Evolutionary conservation across 2,797 vertebrate genomes (phyloP), one percentile per base, ranked within the genome.

Genomic region (Lophius americanus): DNA sequence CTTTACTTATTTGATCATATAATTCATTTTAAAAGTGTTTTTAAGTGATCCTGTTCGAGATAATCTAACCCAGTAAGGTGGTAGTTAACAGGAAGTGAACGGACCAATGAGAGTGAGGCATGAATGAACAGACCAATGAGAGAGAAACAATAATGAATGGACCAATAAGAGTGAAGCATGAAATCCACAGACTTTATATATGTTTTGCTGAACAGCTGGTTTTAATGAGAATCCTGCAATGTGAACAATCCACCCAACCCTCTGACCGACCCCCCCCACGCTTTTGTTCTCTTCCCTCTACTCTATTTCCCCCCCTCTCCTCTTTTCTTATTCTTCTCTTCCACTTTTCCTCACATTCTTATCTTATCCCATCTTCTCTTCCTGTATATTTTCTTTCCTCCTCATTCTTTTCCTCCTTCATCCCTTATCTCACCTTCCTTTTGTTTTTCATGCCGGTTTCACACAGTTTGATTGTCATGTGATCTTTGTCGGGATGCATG

Each of bases 201-300:
- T 23, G 23, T 23, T 23, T 23, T 23, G 23, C 23, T 23, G 23
- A 23, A 50, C 81, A 84, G 84, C 77, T 86, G 84, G 38, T 80
- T 84, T 78, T 7, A 70, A 59, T 84, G 59, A 72, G 66, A 14
- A 56, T 73, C 74, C 61, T 74, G 60, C 80, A 66, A 79, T 39
- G 55, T 71, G 68, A 70, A 57, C 61, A 55, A 55, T 52, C 62
- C 13, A 53, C 73, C 61, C 54, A 68, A 0, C 54, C 23, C 37
- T 44, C 4, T 47, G 11, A 23, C 44, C 9, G 38, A 23, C 23
- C 54, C 61, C 66, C 69, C 55, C 36, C 58, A 51, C 46, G 6
- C 60, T 77, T 55, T 58, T 13, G 51, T 67, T 70, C 60, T 56
- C 39, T 33, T 44, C 3, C 2, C 13, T 60, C 6, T 4, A 44